These are phyloP conservation scores for Orius insidiosus DNA, from an alignment of 1,140 invertebrate species.

Conservation along the genomic window DNA sequence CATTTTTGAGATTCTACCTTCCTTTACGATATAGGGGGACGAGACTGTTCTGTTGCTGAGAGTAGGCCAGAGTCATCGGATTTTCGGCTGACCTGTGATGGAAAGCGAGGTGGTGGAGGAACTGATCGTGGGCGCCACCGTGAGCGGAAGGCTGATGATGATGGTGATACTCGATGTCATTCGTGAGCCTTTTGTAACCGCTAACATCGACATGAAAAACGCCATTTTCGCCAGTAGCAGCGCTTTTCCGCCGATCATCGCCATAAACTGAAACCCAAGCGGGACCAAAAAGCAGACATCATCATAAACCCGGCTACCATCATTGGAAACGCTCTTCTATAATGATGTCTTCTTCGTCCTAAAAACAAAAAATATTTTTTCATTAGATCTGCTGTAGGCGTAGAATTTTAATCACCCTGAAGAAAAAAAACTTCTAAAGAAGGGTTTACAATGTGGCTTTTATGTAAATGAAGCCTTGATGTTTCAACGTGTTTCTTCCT, in stretches of 20 bases:
- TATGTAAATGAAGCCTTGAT: too few relatives aligned
- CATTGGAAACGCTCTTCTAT: constrained; percentile 23
- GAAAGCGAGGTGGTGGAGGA: neutral
- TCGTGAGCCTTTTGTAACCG: constrained; percentile 15
- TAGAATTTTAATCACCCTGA: too few relatives aligned
- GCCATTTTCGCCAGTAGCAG: constrained; percentile 23
- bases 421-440: too few relatives aligned
- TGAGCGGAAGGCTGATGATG: neutral
- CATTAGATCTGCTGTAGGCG: too few relatives aligned
- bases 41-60: too few relatives aligned
- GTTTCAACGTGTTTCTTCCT: too few relatives aligned
- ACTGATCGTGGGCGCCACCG: neutral
- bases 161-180: constrained; percentile 13
- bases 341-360: constrained; percentile 16
- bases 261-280: constrained; percentile 25
- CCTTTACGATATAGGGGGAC: too few relatives aligned
- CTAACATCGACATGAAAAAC: constrained; percentile 20
- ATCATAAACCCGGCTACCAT: constrained; percentile 23
- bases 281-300: constrained; percentile 23
- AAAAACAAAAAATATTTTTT: too few relatives aligned
- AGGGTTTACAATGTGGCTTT: too few relatives aligned
- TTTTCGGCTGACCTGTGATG: neutral
- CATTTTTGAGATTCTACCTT: too few relatives aligned
- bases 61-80: too few relatives aligned
- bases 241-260: constrained; percentile 24